These are phyloP conservation scores for Sarcophaga carnaria DNA, from an alignment of 2,888 invertebrate species.

Conservation along the genomic window DNA sequence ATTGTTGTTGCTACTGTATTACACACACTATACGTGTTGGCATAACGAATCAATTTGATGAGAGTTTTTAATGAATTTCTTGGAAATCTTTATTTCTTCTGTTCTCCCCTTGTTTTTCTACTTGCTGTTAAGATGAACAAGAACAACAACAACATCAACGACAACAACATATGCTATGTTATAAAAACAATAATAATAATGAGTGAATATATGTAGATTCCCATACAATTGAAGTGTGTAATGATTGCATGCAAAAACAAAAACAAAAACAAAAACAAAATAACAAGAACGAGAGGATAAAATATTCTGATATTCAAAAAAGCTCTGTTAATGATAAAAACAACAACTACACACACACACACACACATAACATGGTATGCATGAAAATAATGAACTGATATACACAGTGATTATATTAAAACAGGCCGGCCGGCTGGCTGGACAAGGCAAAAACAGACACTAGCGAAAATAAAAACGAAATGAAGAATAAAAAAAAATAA, in stretches of 20 bases:
- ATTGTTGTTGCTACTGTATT: slow-evolving; percentile 27
- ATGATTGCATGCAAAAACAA: too few relatives aligned
- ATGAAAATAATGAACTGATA: slow-evolving; percentile 41
- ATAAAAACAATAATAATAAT: slow-evolving; percentile 11
- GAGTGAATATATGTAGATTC: slow-evolving; percentile 12
- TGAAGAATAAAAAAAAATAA: slow-evolving; percentile 22
- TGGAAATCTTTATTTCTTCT: slow-evolving; percentile 8
- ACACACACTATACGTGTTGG: background rate
- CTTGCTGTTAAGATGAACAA: too few relatives aligned
- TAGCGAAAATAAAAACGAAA: background rate
- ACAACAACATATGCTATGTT: too few relatives aligned
- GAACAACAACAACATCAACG: too few relatives aligned
- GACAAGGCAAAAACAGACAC: slow-evolving; percentile 21
- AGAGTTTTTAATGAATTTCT: slow-evolving; percentile 34
- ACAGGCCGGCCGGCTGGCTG: slow-evolving; percentile 29
- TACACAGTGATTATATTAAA: slow-evolving; percentile 28
- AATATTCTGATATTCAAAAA: background rate
- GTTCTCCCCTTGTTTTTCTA: too few relatives aligned
- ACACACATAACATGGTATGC: slow-evolving; percentile 9
- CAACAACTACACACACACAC: background rate
- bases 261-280: too few relatives aligned
- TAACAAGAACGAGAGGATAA: background rate
- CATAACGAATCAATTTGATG: slow-evolving; percentile 12
- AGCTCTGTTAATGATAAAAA: background rate
- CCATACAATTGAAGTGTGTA: too few relatives aligned